These are phyloP conservation scores for Carpatolechia fugitivella DNA, from an alignment of 2,888 invertebrate genomes.

Conservation along the genomic window DNA sequence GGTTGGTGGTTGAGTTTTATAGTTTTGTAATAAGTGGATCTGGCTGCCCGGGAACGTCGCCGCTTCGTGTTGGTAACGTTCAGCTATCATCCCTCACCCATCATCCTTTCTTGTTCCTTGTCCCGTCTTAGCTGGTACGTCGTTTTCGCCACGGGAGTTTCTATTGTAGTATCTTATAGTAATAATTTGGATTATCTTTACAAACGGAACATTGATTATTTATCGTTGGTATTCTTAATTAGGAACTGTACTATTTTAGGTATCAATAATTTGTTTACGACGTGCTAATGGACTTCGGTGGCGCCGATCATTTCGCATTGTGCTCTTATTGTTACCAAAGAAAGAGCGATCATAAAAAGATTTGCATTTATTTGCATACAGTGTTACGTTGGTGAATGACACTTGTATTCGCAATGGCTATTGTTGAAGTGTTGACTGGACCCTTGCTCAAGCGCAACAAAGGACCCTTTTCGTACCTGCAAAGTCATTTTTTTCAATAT, in stretches of 20 bases:
- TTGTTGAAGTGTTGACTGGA: slow-evolving; percentile 32
- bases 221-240: not conserved
- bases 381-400: slow-evolving; percentile 45
- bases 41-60: too few species aligned
- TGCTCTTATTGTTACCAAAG: slow-evolving; percentile 43
- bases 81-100: too few species aligned
- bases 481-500: slow-evolving; percentile 58
- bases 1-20: too few species aligned
- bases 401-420: slow-evolving; percentile 51
- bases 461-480: slow-evolving; percentile 64
- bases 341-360: slow-evolving; percentile 51
- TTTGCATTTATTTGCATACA: slow-evolving; percentile 71
- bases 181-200: too few species aligned
- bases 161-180: too few species aligned
- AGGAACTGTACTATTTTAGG: slow-evolving; percentile 16
- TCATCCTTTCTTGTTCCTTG: too few species aligned
- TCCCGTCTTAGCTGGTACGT: too few species aligned
- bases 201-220: too few species aligned
- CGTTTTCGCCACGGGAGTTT: too few species aligned
- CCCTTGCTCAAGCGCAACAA: slow-evolving; percentile 43
- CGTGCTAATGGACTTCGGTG: slow-evolving; percentile 56
- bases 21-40: too few species aligned
- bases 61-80: too few species aligned
- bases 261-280: slow-evolving; percentile 52
- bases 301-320: slow-evolving; percentile 42